These are phyloP conservation scores for Nematostella vectensis DNA, from an alignment of 92 coral and sea anemone species.

Conservation along the genomic window DNA sequence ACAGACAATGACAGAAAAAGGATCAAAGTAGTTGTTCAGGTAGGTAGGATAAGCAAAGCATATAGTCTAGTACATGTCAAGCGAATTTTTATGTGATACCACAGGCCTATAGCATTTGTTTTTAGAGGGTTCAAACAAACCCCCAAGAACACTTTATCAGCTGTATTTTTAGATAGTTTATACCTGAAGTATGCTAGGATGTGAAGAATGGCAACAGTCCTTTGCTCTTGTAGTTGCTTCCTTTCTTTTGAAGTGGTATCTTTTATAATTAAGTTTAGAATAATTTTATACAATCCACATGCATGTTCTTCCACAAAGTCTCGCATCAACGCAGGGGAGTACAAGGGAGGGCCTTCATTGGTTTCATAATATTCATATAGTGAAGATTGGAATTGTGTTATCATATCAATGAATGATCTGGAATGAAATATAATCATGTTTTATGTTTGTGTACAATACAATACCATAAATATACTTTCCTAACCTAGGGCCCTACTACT, in stretches of 20 bases:
- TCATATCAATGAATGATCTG: constrained; percentile 10
- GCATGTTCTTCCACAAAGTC: constrained; percentile 12
- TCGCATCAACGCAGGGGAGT: constrained; percentile 1
- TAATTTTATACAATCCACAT: constrained; percentile 11
- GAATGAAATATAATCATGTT: no score
- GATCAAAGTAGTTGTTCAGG: neutral
- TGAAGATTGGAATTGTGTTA: constrained; percentile 5
- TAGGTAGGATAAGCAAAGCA: neutral
- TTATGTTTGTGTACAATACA: neutral
- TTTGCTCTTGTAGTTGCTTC: constrained; percentile 8
- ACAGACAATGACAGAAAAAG: neutral
- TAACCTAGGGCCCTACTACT: neutral
- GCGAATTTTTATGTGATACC: no score
- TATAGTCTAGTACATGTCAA: neutral
- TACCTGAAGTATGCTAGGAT: constrained; percentile 28
- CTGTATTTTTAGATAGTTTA: neutral
- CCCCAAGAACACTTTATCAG: neutral
- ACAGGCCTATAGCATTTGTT: no score
- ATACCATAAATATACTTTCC: neutral
- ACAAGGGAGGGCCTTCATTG: constrained; percentile 15
- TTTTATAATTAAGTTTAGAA: neutral
- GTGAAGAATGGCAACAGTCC: constrained; percentile 24
- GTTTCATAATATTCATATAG: constrained; percentile 8
- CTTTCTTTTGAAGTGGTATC: constrained; percentile 9
- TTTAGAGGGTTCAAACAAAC: neutral